Evolutionary conservation across 2,113 vertebrate species (phyloP).

Genomic region (Varanus salvator): DNA sequence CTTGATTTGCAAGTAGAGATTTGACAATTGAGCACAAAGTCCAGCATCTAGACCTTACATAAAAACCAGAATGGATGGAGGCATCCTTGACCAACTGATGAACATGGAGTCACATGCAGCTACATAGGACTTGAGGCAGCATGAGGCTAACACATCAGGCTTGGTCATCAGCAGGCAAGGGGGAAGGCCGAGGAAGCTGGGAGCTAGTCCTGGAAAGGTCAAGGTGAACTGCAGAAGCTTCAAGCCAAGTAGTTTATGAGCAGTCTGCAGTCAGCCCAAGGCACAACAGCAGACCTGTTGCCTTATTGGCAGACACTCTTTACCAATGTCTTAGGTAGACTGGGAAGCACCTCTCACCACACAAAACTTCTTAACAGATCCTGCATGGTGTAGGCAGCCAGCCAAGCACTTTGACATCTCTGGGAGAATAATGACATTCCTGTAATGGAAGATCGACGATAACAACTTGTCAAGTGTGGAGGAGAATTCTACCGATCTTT

Average conservation of each 20-base stretch:
- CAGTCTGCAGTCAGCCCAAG: neutral
- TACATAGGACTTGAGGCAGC: neutral
- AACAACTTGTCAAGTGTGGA: too few species aligned
- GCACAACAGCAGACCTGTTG: neutral
- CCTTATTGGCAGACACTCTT: neutral
- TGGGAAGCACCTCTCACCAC: neutral
- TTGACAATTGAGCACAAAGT: neutral
- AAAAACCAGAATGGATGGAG: neutral
- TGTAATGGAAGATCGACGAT: neutral
- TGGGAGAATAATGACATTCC: neutral
- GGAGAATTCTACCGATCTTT: neutral
- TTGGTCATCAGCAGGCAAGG: neutral
- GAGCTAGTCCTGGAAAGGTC: neutral
- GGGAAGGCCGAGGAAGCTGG: neutral
- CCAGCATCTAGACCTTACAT: neutral
- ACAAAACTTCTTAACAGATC: neutral
- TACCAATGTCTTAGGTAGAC: neutral
- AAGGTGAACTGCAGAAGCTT: neutral
- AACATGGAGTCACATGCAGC: neutral
- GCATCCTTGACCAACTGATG: neutral
- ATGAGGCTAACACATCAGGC: neutral
- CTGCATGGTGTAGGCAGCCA: neutral
- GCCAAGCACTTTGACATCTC: neutral
- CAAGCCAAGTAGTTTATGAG: neutral
- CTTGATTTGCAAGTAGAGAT: too few species aligned